Evolutionary conservation across 1,140 invertebrate species (phyloP), one percentile per base, ranked within the genome.

Genomic region (Pseudoatta argentina): DNA sequence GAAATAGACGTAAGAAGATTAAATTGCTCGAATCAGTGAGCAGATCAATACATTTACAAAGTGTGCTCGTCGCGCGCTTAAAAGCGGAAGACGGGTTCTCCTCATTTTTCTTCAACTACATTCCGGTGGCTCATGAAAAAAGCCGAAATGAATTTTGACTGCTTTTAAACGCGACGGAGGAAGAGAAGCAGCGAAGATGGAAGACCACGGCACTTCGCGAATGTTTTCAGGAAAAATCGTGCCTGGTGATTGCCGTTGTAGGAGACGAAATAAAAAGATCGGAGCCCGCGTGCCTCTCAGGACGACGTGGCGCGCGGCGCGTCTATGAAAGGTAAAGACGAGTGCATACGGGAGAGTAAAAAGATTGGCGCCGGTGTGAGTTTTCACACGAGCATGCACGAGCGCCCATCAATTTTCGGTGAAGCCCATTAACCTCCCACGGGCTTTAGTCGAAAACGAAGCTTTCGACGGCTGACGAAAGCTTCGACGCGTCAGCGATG

Each of bases 371-470:
- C 76, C 39, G 79, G 53, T 86, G 86, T 76, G 75, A 87, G 87
- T 93, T 93, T 92, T 93, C 92, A 92, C 82, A 88, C 88, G 88
- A 55, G 83, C 86, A 88, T 89, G 87, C 88, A 87, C 88, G 88
- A 79, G 82, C 86, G 87, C 61, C 87, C 93, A 94, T 94, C 93
- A 93, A 94, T 94, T 94, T 93, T 93, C 91, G 89, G 89, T 92
- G 79, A 94, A 94, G 91, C 93, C 93, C 93, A 94, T 94, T 94
- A 94, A 94, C 92, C 89, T 92, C 86, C 86, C 73, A 55, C n/a
- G 83, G 69, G 87, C 86, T 87, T 88, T 86, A 78, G 61, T 12
- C 64, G 55, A 83, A 83, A 83, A 83, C 86, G 86, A 90, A 87
- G 76, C 86, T 92, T 90, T 91, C 81, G 77, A 75, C 44, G 55